Conservation (phyloP, 2,888 invertebrate species). For the Chromoteleia sp. region DNA sequence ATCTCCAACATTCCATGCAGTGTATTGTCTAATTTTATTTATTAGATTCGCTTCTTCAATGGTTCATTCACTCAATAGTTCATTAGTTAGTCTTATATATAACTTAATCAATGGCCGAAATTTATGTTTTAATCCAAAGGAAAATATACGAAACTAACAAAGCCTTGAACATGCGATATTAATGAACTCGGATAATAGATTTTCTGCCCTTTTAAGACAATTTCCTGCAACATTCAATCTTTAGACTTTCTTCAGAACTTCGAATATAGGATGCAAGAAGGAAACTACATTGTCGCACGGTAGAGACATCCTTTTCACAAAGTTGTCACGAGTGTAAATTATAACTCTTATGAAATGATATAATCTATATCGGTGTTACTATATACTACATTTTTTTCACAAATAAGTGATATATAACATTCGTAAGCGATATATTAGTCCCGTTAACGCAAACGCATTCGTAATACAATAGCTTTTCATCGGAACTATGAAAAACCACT, state of each 20-base stretch:
- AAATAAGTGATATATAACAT: conserved; percentile 34
- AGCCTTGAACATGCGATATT: conserved; percentile 9
- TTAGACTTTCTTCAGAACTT: conserved; percentile 28
- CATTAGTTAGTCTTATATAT: conserved; percentile 15
- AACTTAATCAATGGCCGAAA: conserved; percentile 12
- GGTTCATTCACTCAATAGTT: conserved; percentile 1
- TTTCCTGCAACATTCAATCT: conserved; percentile 35
- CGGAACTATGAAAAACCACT: conserved; percentile 11
- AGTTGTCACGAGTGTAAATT: conserved; percentile 54
- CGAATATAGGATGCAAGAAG: conserved; percentile 33
- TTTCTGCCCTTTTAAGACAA: conserved; percentile 31
- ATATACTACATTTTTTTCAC: conserved; percentile 1
- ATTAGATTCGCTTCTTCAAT: conserved; percentile 8
- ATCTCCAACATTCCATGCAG: conserved; percentile 3
- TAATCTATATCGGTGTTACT: conserved; percentile 19
- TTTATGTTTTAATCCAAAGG: conserved; percentile 30
- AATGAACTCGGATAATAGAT: conserved; percentile 31
- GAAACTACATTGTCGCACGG: conserved; percentile 15
- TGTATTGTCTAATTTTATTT: conserved; percentile 24
- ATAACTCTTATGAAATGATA: conserved; percentile 57
- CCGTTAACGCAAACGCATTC: background rate
- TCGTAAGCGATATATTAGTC: conserved; percentile 3
- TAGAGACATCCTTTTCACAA: conserved; percentile 17
- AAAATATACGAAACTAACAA: conserved; percentile 2
- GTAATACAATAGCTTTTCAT: conserved; percentile 18